Evolutionary conservation across 2,797 vertebrate species (phyloP).

Genomic region (Sebastes oblongus): DNA sequence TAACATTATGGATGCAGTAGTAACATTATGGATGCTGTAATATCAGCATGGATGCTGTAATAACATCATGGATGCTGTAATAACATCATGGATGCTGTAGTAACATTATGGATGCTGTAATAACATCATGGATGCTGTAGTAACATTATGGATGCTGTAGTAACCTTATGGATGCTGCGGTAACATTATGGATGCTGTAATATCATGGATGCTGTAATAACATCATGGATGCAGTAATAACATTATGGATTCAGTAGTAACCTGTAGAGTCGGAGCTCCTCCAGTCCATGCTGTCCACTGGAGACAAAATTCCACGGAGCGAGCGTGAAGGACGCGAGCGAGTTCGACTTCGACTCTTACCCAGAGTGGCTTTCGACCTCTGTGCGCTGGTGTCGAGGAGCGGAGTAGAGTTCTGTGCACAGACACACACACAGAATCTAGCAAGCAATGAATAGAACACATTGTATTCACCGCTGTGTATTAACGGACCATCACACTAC

Average conservation of each 20-base stretch:
- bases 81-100: no score
- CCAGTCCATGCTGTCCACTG: slow-evolving; percentile 66
- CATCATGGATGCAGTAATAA: no score
- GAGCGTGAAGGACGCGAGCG: slow-evolving; percentile 81
- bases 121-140: no score
- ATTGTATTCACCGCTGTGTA: neutral
- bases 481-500: neutral
- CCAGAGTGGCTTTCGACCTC: slow-evolving; percentile 85
- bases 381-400: slow-evolving; percentile 87
- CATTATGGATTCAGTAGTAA: slow-evolving; percentile 40
- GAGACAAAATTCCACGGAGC: slow-evolving; percentile 49
- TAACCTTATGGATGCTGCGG: neutral
- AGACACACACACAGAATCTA: slow-evolving; percentile 20
- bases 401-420: slow-evolving; percentile 79
- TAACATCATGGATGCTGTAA: fast-evolving
- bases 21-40: no score
- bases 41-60: no score
- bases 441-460: neutral
- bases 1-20: no score
- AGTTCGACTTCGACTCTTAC: slow-evolving; percentile 75
- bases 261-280: slow-evolving; percentile 87
- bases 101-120: no score
- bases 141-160: no score
- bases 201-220: no score
- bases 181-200: no score